Evolutionary conservation across 2,797 vertebrate species (phyloP), one percentile per base, ranked within the genome.

Genomic region (Micropoecilia bifurca): DNA sequence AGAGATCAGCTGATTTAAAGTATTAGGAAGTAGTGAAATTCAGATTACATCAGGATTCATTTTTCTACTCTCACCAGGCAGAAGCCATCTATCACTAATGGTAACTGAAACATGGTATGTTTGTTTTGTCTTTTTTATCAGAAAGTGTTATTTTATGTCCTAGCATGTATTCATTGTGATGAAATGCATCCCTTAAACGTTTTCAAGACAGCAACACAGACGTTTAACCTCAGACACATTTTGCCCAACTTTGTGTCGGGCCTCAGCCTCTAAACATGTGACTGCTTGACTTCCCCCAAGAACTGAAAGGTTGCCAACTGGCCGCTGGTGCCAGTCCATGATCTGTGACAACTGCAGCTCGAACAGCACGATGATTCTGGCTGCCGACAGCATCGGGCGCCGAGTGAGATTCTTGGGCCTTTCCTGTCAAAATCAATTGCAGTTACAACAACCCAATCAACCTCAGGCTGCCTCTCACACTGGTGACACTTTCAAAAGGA

Each of bases 401-500:
- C 39, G 28, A 36, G 36, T 45, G 30, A n/a, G 28, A 14, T 33
- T 77, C 71, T 45, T 45, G 18, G 55, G 20, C 36, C 28, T 53
- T 73, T 73, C 74, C 71, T 77, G 59, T 81, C 47, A 77, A 68
- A 81, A 55, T 63, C 59, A 30, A 73, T 72, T n/a, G 47, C 14
- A 39, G 39, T n/a, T 61, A 46, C 14, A 66, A 61, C 39, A 2
- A 12, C 45, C 20, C 16, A 73, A 45, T 66, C 22, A 36, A 59
- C 75, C 71, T 22, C 10, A 2, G 75, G 71, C 7, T 50, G 53
- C 59, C 43, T 46, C 25, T 81, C 39, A 73, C 47, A 39, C 71
- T 36, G 71, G 59, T 46, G 13, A 39, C 33, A 43, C 36, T 10
- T 14, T 75, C 25, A 71, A 39, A 39, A 48, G 20, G 16, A 4